Conservation (phyloP, 1,140 invertebrate species). For the Bombus soroeensis region DNA sequence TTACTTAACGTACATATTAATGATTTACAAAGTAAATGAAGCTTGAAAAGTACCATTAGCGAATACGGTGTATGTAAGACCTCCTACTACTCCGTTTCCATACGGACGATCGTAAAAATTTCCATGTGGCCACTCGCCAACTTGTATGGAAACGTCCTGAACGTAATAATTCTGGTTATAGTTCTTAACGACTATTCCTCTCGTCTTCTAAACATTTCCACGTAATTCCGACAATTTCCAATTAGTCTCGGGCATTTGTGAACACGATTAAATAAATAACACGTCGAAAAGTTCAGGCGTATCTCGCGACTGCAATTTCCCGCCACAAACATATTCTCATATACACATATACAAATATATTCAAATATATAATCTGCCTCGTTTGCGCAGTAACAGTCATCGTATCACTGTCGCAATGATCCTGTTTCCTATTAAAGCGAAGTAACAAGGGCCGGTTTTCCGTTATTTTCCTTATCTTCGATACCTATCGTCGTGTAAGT, state of each 20-base stretch:
- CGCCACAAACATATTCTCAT: background rate
- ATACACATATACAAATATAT: no score
- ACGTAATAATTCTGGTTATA: background rate
- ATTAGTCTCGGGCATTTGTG: conserved; percentile 1
- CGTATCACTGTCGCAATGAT: conserved; percentile 17
- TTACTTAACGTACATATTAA: background rate
- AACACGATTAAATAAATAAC: background rate
- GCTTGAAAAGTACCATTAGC: background rate
- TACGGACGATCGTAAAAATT: background rate
- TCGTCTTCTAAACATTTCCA: background rate
- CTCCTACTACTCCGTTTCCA: background rate
- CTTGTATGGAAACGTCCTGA: background rate
- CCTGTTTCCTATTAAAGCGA: background rate
- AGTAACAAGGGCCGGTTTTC: background rate
- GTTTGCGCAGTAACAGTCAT: background rate
- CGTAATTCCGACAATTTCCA: conserved; percentile 1
- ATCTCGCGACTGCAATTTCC: background rate
- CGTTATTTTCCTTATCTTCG: no score
- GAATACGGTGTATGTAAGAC: no score
- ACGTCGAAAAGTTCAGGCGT: background rate
- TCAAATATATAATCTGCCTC: background rate
- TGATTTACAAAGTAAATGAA: background rate
- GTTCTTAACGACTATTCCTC: background rate
- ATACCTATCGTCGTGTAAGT: background rate
- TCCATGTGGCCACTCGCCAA: background rate